Evolutionary conservation across 2,113 vertebrate genomes (phyloP).

Genomic region (Corythaixoides concolor): DNA sequence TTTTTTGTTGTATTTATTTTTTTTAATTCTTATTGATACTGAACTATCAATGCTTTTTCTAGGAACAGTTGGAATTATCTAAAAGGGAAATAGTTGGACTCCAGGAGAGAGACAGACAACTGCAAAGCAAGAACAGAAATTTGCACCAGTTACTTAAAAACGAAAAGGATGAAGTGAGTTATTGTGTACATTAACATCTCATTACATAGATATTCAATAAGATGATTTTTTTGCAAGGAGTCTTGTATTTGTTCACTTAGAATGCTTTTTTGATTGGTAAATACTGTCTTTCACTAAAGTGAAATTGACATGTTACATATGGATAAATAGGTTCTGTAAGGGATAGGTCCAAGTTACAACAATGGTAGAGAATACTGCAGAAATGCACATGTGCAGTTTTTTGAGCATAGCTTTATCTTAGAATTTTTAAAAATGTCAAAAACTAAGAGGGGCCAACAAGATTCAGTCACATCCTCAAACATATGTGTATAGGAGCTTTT

Average conservation of each 20-base stretch:
- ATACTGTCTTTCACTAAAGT: neutral
- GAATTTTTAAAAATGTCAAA: neutral
- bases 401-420: neutral
- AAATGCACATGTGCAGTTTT: neutral
- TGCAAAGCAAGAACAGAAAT: constrained; percentile 91
- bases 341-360: neutral
- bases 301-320: neutral
- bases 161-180: constrained; percentile 94
- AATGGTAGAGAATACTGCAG: neutral
- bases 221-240: neutral
- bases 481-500: neutral
- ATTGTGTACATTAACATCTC: neutral
- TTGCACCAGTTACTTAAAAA: constrained; percentile 93
- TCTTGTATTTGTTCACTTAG: neutral
- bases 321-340: neutral
- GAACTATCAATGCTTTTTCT: constrained; percentile 27
- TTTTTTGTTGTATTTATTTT: neutral
- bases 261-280: neutral
- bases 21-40: neutral
- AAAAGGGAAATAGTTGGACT: constrained; percentile 89
- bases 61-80: constrained; percentile 92
- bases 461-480: neutral
- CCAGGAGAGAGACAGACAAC: constrained; percentile 91
- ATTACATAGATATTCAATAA: neutral
- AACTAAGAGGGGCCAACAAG: neutral